Base-by-base conservation (phyloP, 2,888 invertebrate genomes). In the Xanthia togata region DNA sequence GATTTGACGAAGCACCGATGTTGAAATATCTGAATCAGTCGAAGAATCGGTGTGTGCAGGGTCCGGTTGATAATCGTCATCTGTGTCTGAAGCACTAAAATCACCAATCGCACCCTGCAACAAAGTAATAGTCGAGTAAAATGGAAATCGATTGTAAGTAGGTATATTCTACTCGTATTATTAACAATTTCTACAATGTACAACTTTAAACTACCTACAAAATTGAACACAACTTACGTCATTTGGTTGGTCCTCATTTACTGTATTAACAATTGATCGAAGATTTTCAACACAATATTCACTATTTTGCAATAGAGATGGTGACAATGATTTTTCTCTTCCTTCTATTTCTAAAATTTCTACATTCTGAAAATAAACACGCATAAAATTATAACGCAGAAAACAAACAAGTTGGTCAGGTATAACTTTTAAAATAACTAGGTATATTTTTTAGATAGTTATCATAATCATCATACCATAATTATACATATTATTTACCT, bases 31-130 rank as follows among this genome's bases (percentile, higher is more conserved):
- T 53, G 53, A 53, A 53, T 53, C 53, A 23, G 53, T 53, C 53
- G 53, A 53, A 55, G n/a, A 55, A 55, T 55, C 55, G 55, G n/a
- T n/a, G n/a, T 55, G 55, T 55, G n/a, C 55, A n/a, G n/a, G n/a
- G 41, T 69, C 59, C 59, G 57, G 69, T 0, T 69, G 57, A 57
- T 69, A 59, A 59, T 57, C 69, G 55, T 68, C 68, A 68, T 69
- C 68, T 68, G 69, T 69, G 69, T 69, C 69, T 69, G 69, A 69
- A 69, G 59, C 69, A 69, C 69, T 69, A 69, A 69, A 69, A 44
- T 69, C 44, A 69, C 57, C 69, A 69, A 57, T 69, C 69, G 69
- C 57, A 26, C 59, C 57, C 69, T 69, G 69, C 55, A 57, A 69
- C 57, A 69, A 57, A 57, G 69, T 59, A 59, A 69, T 57, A 69